Conservation (phyloP, 2,888 invertebrate genomes). For the Aleiodes leptofemur region DNA sequence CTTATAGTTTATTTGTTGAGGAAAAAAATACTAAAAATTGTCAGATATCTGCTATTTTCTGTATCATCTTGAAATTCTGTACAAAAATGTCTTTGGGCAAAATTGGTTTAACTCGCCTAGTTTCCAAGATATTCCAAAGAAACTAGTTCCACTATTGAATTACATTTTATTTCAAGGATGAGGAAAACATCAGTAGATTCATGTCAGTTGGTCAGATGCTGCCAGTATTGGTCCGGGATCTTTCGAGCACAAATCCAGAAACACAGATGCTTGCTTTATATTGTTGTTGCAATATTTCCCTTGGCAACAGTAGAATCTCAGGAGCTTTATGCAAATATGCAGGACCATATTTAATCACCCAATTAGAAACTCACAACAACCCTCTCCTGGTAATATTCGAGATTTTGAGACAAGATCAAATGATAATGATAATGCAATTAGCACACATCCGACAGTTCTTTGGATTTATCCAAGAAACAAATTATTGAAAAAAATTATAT, state of each 20-base stretch:
- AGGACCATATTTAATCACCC: conserved; percentile 76
- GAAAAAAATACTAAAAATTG: too few relatives aligned
- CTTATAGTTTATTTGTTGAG: too few relatives aligned
- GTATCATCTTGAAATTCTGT: too few relatives aligned
- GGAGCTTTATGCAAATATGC: conserved; percentile 74
- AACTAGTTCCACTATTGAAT: background rate
- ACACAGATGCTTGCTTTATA: conserved; percentile 77
- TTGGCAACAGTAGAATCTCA: conserved; percentile 76
- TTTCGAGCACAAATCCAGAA: conserved; percentile 76
- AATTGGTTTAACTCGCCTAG: too few relatives aligned
- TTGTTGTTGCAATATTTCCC: conserved; percentile 78
- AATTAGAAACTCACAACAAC: conserved; percentile 70
- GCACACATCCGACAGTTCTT: too few relatives aligned
- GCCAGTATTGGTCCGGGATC: conserved; percentile 77
- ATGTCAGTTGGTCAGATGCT: conserved; percentile 74
- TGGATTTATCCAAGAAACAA: too few relatives aligned
- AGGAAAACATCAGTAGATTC: conserved; percentile 71
- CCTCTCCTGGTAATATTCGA: conserved; percentile 61
- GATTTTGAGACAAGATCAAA: background rate
- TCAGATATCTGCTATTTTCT: too few relatives aligned
- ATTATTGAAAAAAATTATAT: too few relatives aligned
- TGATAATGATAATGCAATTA: background rate
- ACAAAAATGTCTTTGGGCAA: too few relatives aligned
- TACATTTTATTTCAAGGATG: conserved; percentile 68
- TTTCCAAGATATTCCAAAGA: too few relatives aligned